Conservation (phyloP, 2,113 vertebrate genomes). For the Cyprinodon variegatus region DNA sequence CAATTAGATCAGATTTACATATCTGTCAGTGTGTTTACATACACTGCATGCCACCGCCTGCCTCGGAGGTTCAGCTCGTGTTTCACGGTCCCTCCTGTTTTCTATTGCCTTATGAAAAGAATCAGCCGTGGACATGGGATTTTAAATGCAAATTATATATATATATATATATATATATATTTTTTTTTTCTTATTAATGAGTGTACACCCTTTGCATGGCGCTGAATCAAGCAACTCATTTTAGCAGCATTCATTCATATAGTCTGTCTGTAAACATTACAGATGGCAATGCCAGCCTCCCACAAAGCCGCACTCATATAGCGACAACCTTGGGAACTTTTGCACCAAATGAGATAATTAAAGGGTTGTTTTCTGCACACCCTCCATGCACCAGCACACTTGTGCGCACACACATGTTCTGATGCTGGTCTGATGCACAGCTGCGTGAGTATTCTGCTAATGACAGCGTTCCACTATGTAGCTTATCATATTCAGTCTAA, state of each 20-base stretch:
- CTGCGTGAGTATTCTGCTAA: slow-evolving; percentile 44
- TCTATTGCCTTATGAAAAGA: slow-evolving; percentile 9
- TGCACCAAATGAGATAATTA: slow-evolving; percentile 68
- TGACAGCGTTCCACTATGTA: slow-evolving; percentile 50
- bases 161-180: background rate
- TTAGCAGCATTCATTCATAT: slow-evolving; percentile 4
- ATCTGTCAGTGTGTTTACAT: slow-evolving; percentile 37
- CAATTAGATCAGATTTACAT: slow-evolving; percentile 50
- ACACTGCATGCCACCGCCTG: slow-evolving; percentile 30
- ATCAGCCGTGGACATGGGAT: slow-evolving; percentile 5
- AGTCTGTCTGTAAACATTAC: slow-evolving; percentile 6
- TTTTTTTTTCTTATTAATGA: background rate
- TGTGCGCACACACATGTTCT: slow-evolving; percentile 1
- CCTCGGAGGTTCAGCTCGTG: slow-evolving; percentile 17
- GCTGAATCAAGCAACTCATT: background rate
- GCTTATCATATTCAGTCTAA: slow-evolving; percentile 50
- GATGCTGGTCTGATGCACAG: slow-evolving; percentile 24
- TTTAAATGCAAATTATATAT: background rate
- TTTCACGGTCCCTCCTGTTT: slow-evolving; percentile 1
- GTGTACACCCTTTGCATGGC: slow-evolving; percentile 1
- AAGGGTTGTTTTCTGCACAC: slow-evolving; percentile 45
- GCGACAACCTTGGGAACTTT: slow-evolving; percentile 52
- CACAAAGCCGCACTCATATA: slow-evolving; percentile 44
- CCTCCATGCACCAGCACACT: slow-evolving; percentile 6
- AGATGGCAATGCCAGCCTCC: slow-evolving; percentile 18